Evolutionary conservation across 2,113 vertebrate genomes (phyloP).

Genomic region (Dipodomys ordii): DNA sequence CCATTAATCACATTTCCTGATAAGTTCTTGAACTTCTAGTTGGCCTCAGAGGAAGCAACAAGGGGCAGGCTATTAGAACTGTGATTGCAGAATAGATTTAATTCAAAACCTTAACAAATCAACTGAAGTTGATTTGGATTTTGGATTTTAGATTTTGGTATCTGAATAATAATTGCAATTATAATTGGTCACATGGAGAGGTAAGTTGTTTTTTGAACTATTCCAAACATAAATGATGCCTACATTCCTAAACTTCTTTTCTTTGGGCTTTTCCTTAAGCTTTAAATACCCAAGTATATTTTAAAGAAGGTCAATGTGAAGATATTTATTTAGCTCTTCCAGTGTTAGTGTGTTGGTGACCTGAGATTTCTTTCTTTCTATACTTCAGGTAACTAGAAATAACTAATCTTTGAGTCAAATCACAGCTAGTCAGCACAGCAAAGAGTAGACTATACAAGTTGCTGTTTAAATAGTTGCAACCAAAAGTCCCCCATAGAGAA

Average conservation of each 20-base stretch:
- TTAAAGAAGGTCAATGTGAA: not conserved
- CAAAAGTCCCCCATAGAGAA: not conserved
- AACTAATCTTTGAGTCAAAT: not conserved
- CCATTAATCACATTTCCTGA: constrained; percentile 41
- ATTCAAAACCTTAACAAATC: constrained; percentile 14
- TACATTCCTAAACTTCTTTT: not conserved
- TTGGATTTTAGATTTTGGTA: constrained; percentile 34
- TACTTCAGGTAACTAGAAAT: not conserved
- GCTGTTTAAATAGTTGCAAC: not conserved
- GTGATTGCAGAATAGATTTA: not conserved
- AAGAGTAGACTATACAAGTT: not conserved
- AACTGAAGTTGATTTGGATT: constrained; percentile 3
- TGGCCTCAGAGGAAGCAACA: not conserved
- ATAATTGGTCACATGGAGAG: not conserved
- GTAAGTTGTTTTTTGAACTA: not conserved
- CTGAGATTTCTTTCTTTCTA: not conserved
- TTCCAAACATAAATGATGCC: not conserved
- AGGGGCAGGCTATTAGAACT: not conserved
- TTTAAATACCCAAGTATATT: not conserved
- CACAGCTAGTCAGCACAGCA: not conserved
- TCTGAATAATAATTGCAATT: not conserved
- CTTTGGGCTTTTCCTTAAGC: constrained; percentile 2
- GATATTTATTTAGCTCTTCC: not conserved
- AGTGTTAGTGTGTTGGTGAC: not conserved
- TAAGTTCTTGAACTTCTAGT: constrained; percentile 43